Evolutionary conservation across 2,113 vertebrate species (phyloP), one percentile per base, ranked within the genome.

Genomic region (Oreochromis tanganicae): DNA sequence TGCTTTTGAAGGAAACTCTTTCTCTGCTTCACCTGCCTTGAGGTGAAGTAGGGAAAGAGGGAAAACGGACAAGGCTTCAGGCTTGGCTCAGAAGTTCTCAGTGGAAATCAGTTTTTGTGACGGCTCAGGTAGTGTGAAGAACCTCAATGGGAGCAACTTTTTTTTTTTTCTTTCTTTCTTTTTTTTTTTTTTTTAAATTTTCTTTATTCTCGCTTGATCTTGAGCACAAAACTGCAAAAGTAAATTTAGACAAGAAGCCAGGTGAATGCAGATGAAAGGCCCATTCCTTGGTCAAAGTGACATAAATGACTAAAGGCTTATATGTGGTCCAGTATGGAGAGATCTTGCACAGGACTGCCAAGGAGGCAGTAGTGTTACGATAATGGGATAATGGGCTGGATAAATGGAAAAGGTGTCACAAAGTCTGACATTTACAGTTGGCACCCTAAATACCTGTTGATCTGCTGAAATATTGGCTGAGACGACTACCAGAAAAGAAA

Each of bases 141-240:
- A 61, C 57, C 57, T 34, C 14, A 17, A 9, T 17, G 8, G 14
- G 16, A 19, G 16, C 48, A 9, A 50, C 48, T 19, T 50, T 50
- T 50, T 38, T 38, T 38, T 34, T 1, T 34, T 34, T 34, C 4
- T 32, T 32, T 32, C 2, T 7, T 34, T 27, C 3, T 3, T 19
- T 50, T 50, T 50, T 16, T 0, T 4, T 10, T 48, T 2, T 46
- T 43, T 13, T 16, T 16, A 0, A 0, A 5, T 6, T 6, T 14
- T 46, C 5, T 14, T 16, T 13, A 48, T 50, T 50, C 17, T 50
- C 7, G 21, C 27, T 59, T 32, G 27, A 27, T 5, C 27, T 17
- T 61, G 3, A 61, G 16, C 14, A 34, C 57, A 61, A 34, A 61
- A 17, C 13, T 61, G 13, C 14, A 32, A 29, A 59, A 29, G 8